Conservation (phyloP, 2,797 vertebrate species). For the Propithecus perrieri region DNA sequence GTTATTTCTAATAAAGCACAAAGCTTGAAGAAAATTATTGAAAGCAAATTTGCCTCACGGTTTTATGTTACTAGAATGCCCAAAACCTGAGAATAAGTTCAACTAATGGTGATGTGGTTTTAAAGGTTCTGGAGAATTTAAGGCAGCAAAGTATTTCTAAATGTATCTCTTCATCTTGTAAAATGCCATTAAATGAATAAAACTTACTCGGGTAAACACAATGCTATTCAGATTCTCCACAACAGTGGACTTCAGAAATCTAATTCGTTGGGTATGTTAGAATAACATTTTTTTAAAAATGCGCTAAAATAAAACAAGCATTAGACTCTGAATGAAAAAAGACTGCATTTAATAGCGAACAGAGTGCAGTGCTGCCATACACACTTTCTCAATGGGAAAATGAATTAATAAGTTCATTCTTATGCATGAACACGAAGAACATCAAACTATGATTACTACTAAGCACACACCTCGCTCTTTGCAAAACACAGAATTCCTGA, state of each 20-base stretch:
- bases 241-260: slow-evolving; percentile 53
- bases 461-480: neutral
- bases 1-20: slow-evolving; percentile 75
- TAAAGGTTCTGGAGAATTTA: slow-evolving; percentile 67
- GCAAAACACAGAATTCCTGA: slow-evolving; percentile 36
- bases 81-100: slow-evolving; percentile 65
- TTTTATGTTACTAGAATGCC: slow-evolving; percentile 66
- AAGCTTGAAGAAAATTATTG: slow-evolving; percentile 69
- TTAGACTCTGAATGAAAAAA: slow-evolving; percentile 64
- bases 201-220: slow-evolving; percentile 55
- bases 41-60: slow-evolving; percentile 67
- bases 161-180: slow-evolving; percentile 68
- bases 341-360: slow-evolving; percentile 63
- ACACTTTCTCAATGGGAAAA: slow-evolving; percentile 73
- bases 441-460: slow-evolving; percentile 55
- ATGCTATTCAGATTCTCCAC: slow-evolving; percentile 56
- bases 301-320: slow-evolving; percentile 67
- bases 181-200: slow-evolving; percentile 62
- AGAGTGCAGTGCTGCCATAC: slow-evolving; percentile 47
- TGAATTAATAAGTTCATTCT: slow-evolving; percentile 65
- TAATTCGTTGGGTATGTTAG: slow-evolving; percentile 63
- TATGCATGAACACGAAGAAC: slow-evolving; percentile 54
- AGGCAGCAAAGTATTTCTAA: slow-evolving; percentile 66
- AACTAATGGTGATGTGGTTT: slow-evolving; percentile 63
- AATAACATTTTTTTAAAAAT: slow-evolving; percentile 67